Evolutionary conservation across 2,888 invertebrate genomes (phyloP), one percentile per base, ranked within the genome.

Genomic region (Thumatha senex): DNA sequence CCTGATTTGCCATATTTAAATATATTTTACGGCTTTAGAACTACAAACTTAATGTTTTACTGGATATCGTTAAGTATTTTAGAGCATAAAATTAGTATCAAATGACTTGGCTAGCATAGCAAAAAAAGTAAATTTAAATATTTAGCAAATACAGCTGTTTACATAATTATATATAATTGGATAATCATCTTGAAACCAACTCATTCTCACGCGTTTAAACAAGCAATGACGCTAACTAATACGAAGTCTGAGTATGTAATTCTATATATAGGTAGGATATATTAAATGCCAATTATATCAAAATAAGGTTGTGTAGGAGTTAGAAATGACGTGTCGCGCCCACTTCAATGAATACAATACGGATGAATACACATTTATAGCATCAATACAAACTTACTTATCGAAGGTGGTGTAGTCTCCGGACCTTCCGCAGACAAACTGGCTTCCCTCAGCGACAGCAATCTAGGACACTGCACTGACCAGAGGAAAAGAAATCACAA

Each of bases 321-420:
- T 74, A 59, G 56, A 51, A 65, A 80, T 89, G 89, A 91, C 90
- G 90, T 90, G 90, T 89, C 89, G 76, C 86, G 75, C 83, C 85
- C 82, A 86, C 86, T 77, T 74, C 67, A 36, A 70, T 65, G 61
- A 69, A 69, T 67, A 65, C 74, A 76, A 80, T 69, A 79, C 82
- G 83, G 82, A 86, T 84, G 72, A 74, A 71, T 63, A 76, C 63
- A 72, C 38, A 46, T 44, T 48, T 72, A 75, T 68, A 82, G 87
- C n/a, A n/a, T 88, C 84, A 83, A 82, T 87, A 88, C 83, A 78
- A 63, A 86, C 86, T 88, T 70, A 88, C 87, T 84, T 82, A 86
- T 80, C 64, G 82, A 76, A 83, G 82, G 76, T 84, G 80, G 75
- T 67, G 67, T 74, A 76, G 80, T 78, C 84, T 84, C 78, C 74